Evolutionary conservation across 1,140 invertebrate species (phyloP), one percentile per base, ranked within the genome.

Genomic region (Aphelenchoides fujianensis): DNA sequence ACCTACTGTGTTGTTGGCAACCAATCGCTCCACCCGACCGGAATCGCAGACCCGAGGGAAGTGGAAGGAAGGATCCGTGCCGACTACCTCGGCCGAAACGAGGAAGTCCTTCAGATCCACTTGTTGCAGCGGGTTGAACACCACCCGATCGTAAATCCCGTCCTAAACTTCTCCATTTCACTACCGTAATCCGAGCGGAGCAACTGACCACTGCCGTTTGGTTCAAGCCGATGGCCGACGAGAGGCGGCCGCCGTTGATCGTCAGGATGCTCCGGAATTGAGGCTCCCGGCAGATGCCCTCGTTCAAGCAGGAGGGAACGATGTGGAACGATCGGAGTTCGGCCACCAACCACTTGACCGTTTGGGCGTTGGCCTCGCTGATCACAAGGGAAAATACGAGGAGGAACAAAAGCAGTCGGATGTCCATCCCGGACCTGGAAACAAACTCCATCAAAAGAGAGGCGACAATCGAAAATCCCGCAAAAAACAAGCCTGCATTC

Each of bases 51-150:
- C 23, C 5, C 55, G 55, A 16, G 23, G 5, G 34, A 59, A 59
- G 34, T 59, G 5, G 55, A 59, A 59, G 34, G 55, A 30, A 7
- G 55, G 55, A 59, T 59, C 55, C 7, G 5, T 59, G 19, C 55
- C 55, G 23, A 5, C 19, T 16, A 59, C 19, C 23, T 59, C 55
- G 5, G 55, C 28, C 55, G 12, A 5, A 16, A 59, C 34, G 28
- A 5, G 27, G 19, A 59, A 59, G 34, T 5, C 19, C 5, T 5
- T 5, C 55, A 59, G 34, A 5, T 59, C 5, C 5, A 19, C 7
- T 59, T 5, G 5, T 5, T 7, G 5, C 12, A 59, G 28, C 19
- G 55, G 55, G 34, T 5, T 7, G 19, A 16, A 7, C 12, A 59
- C 55, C 7, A 59, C 7, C 23, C 55, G 5, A 19, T 59, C 55